phyloP scores from a whole-genome alignment of 2,888 invertebrate species.

The Taenaris catops region DNA sequence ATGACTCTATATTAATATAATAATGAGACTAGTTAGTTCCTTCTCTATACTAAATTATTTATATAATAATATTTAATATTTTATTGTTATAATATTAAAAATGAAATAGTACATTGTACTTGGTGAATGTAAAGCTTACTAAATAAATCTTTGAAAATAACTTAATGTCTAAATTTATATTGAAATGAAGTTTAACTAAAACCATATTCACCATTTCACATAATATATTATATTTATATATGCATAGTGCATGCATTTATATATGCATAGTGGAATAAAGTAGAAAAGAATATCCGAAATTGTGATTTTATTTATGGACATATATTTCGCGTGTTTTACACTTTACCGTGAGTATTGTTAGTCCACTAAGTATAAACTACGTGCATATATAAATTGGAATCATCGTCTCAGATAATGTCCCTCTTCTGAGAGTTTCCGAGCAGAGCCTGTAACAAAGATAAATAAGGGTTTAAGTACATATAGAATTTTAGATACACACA shows the following conservation, averaged over 20 bases:
- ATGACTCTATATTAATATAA: constrained; percentile 64
- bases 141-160: constrained; percentile 49
- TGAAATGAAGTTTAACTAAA: constrained; percentile 3
- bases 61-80: constrained; percentile 28
- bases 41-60: constrained; percentile 63
- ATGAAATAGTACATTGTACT: constrained; percentile 66
- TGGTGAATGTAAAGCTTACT: constrained; percentile 70
- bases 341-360: constrained; percentile 22
- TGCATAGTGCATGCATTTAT: too few species aligned
- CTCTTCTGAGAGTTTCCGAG: constrained; percentile 65
- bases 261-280: constrained; percentile 26
- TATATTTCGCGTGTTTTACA: constrained; percentile 18
- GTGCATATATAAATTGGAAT: constrained; percentile 4
- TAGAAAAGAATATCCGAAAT: constrained; percentile 6
- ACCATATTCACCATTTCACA: constrained; percentile 2
- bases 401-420: constrained; percentile 48
- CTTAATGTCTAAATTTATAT: too few species aligned
- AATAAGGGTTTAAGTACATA: too few species aligned
- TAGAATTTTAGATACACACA: too few species aligned
- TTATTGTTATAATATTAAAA: constrained; percentile 26
- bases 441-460: constrained; percentile 66
- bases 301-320: constrained; percentile 8
- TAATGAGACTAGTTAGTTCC: constrained; percentile 77
- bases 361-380: constrained; percentile 9
- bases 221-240: constrained; percentile 5